Base-by-base conservation (phyloP, 2,888 invertebrate genomes). In the Cataglyphis altisquamis region DNA sequence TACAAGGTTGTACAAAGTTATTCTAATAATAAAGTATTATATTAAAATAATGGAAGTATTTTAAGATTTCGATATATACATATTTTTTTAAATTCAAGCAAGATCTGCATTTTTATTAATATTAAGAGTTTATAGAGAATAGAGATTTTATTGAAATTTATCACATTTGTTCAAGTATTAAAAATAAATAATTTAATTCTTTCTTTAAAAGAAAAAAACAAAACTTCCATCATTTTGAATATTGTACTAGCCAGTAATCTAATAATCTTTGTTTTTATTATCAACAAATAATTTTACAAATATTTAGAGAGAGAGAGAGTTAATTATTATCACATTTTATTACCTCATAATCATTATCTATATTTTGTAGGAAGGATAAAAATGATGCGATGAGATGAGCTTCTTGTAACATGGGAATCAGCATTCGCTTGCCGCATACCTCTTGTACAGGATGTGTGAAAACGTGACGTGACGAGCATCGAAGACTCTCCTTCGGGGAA, bases 401-500 rank as follows among this genome's bases (percentile, higher is more conserved):
- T 18, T 18, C 25, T 21, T 4, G 25, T 39, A 72, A 72, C 18
- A 25, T n/a, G 21, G 3, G 5, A n/a, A 77, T 67, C 55, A 6
- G 15, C 25, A 45, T 60, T 60, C 6, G 18, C 8, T 41, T 18
- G 3, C 36, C 3, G 18, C 60, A 78, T 72, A 45, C 29, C 18
- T n/a, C 18, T n/a, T 48, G 32, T 80, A 21, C 78, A 80, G 60
- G 78, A 80, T 82, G 55, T n/a, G 25, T 10, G 57, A 75, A 32
- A 6, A 86, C 81, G 88, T 81, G 86, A 86, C 83, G 88, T 82
- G 86, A 73, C 64, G 52, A 52, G 86, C 62, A 86, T 87, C 29
- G 57, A 45, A 32, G 80, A 36, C 25, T 70, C 63, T 62, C 25
- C 48, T n/a, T 3, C 52, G 60, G 41, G 89, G 85, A 88, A 89